A percentile compares a stretch with the other conserved stretches of the same genome.
Conservation (phyloP, 35 echinoderm and acorn worm genomes). For the Strongylocentrotus purpuratus region DNA sequence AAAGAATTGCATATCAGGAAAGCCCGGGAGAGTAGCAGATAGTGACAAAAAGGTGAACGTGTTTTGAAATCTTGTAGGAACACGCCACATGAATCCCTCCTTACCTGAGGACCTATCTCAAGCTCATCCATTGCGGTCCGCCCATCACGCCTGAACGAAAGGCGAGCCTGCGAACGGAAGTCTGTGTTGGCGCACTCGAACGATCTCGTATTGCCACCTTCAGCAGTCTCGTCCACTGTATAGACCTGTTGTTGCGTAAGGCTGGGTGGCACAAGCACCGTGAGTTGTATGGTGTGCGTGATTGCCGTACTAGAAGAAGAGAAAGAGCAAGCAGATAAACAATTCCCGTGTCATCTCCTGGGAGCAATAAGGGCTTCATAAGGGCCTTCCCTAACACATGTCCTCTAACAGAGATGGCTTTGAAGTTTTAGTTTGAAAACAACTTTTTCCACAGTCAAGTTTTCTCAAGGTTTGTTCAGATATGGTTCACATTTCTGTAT, state of each 20-base stretch:
- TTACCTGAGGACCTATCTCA: background rate
- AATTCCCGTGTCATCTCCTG: background rate
- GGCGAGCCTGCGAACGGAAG: background rate
- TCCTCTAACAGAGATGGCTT: too few relatives aligned
- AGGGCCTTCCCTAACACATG: too few relatives aligned
- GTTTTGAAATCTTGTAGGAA: too few relatives aligned
- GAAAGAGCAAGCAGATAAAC: background rate
- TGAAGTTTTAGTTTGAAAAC: too few relatives aligned
- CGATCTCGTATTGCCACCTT: background rate
- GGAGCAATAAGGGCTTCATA: background rate
- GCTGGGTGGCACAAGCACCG: background rate
- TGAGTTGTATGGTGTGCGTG: background rate
- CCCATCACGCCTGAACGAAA: background rate
- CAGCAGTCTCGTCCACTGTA: background rate
- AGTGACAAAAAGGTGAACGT: too few relatives aligned
- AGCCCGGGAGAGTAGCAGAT: too few relatives aligned
- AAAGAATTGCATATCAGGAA: too few relatives aligned
- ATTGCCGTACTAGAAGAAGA: background rate
- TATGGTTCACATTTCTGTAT: too few relatives aligned
- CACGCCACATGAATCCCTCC: too few relatives aligned
- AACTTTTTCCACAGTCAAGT: too few relatives aligned
- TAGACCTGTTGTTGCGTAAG: background rate
- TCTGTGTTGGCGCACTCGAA: conserved; percentile 23
- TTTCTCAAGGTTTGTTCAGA: too few relatives aligned
- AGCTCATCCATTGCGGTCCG: background rate